These are phyloP conservation scores for Drosophila punjabiensis DNA, from an alignment of 1,140 invertebrate species.

Conservation along the genomic window DNA sequence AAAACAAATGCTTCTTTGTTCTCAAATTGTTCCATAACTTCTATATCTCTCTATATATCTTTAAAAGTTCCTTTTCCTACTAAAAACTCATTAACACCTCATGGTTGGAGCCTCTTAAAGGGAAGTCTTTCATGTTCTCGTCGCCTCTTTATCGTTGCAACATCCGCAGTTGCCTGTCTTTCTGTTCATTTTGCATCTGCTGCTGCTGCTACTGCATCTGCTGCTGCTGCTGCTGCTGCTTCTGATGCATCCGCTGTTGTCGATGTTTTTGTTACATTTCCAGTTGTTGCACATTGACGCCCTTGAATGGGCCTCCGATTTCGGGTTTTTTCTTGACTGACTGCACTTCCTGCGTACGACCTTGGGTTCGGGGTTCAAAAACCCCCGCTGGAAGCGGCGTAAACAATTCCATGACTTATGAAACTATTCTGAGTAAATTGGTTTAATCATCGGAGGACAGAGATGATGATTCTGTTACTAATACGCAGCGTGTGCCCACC, in stretches of 20 bases:
- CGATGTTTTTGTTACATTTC: conserved; percentile 57
- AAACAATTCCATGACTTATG: conserved; percentile 18
- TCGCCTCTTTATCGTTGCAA: conserved; percentile 42
- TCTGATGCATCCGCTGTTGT: conserved; percentile 47
- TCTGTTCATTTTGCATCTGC: conserved; percentile 40
- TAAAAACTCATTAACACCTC: conserved; percentile 21
- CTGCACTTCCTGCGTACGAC: conserved; percentile 71
- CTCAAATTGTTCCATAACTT: not conserved
- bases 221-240: conserved; percentile 62
- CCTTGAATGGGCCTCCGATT: conserved; percentile 65
- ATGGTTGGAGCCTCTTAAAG: conserved; percentile 5
- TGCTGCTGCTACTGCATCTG: no score
- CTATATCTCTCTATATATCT: not conserved
- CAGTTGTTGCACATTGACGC: conserved; percentile 55
- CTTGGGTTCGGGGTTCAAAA: conserved; percentile 65
- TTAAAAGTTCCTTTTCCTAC: not conserved
- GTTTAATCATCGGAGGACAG: conserved; percentile 39
- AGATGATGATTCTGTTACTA: conserved; percentile 42
- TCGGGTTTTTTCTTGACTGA: conserved; percentile 49
- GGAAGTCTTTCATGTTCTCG: conserved; percentile 27
- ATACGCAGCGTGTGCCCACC: conserved; percentile 54
- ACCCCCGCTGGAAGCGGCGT: conserved; percentile 19
- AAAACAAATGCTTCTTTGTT: not conserved
- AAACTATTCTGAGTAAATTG: conserved; percentile 41
- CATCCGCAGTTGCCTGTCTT: conserved; percentile 48